Evolutionary conservation across 2,888 invertebrate genomes (phyloP), one percentile per base, ranked within the genome.

Genomic region (Caenorhabditis plicata): DNA sequence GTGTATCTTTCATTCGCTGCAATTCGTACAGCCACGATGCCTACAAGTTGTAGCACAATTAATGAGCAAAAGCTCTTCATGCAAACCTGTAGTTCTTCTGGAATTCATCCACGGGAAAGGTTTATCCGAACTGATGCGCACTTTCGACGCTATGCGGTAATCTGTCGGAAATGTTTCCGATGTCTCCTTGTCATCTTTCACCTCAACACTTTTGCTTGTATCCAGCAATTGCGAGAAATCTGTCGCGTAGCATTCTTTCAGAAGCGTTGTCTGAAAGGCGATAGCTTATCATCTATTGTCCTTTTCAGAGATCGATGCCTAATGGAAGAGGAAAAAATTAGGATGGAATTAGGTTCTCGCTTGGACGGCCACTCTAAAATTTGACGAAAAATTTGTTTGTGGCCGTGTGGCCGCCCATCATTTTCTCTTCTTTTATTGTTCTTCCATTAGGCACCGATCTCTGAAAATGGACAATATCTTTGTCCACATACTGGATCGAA

Each of bases 81-180:
- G n/a, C n/a, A n/a, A n/a, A n/a, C n/a, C 71, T 39, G 60, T 51
- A 0, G 44, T 38, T 35, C 42, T 49, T n/a, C 48, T 35, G 0
- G 50, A 40, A 15, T 40, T 51, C 64, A 66, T 70, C 67, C 70
- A 70, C 8, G 70, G 54, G 20, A 60, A 64, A 2, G 67, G 51
- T 1, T 39, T 20, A n/a, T 42, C 41, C 2, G 46, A 53, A 2
- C 44, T 42, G n/a, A 70, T 35, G 4, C 67, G 41, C 9, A 70
- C 25, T n/a, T 56, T 57, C 4, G 54, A 45, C 1, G 63, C 70
- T 2, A 64, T 43, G 5, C 70, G 51, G 4, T 44, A 41, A 44
- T 70, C 70, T 4, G 51, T 13, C 13, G 70, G 70, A 9, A 60
- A n/a, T 0, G 44, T 45, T 15, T 40, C 27, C 13, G 46, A 17